Conservation (phyloP, 2,888 invertebrate species). For the Pristionchus entomophagus region DNA sequence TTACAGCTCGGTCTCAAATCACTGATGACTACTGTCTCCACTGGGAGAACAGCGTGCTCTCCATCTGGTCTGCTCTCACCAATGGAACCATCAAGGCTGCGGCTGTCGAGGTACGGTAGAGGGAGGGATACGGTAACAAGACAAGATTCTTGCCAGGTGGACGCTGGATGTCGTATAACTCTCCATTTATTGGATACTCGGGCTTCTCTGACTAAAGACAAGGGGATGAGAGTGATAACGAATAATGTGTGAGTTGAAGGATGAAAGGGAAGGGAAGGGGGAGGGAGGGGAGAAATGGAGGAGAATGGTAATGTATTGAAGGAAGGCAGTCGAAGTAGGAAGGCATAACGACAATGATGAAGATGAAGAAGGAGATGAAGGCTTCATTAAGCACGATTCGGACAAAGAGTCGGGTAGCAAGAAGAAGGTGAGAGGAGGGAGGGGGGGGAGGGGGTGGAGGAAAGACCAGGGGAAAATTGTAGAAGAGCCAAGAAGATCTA, state of each 20-base stretch:
- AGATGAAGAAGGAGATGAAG: too few relatives aligned
- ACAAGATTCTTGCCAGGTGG: background rate
- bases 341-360: too few relatives aligned
- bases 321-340: too few relatives aligned
- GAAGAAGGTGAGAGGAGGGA: too few relatives aligned
- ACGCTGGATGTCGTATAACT: background rate
- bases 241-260: background rate
- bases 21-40: constrained; percentile 55
- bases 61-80: constrained; percentile 58
- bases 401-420: too few relatives aligned
- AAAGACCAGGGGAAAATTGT: too few relatives aligned
- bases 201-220: background rate
- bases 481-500: too few relatives aligned
- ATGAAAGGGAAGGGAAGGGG: background rate
- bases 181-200: background rate
- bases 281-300: too few relatives aligned
- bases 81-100: constrained; percentile 20
- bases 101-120: background rate
- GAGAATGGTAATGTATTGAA: too few relatives aligned
- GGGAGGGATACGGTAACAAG: background rate
- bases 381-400: too few relatives aligned
- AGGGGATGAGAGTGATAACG: background rate
- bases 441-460: too few relatives aligned
- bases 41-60: constrained; percentile 56
- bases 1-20: constrained; percentile 51